Conservation (phyloP, 1,140 invertebrate genomes). For the Tetragonula clypearis region DNA sequence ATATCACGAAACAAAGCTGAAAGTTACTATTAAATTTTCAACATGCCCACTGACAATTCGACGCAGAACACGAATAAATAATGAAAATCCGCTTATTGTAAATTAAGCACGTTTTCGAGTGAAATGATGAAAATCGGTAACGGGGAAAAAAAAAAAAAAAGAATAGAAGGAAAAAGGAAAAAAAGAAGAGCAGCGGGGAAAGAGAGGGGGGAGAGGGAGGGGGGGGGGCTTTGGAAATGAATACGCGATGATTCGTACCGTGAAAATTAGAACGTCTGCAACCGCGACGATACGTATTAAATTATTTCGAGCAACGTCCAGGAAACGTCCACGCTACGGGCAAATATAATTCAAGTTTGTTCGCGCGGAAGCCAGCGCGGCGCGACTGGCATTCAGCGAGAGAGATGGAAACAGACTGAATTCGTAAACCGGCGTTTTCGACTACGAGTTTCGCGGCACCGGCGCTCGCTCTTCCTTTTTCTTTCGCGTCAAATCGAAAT, state of each 20-base stretch:
- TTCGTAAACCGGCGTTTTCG: not conserved
- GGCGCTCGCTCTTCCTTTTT: constrained; percentile 1
- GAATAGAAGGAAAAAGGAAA: not conserved
- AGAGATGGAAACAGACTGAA: not conserved
- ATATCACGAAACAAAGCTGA: too few species aligned
- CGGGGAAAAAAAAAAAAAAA: not conserved
- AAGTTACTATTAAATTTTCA: too few species aligned
- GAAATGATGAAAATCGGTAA: not conserved
- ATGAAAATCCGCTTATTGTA: too few species aligned
- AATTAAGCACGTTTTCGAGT: not conserved
- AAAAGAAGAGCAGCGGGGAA: not conserved
- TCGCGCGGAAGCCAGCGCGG: not conserved
- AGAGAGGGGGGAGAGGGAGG: not conserved
- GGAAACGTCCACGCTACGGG: not conserved
- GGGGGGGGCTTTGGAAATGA: not conserved
- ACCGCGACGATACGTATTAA: constrained; percentile 6
- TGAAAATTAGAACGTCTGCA: constrained; percentile 5
- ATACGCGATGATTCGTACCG: not conserved
- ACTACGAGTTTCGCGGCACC: not conserved
- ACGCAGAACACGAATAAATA: too few species aligned
- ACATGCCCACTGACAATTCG: too few species aligned
- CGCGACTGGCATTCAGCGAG: too few species aligned
- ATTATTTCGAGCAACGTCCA: constrained; percentile 20
- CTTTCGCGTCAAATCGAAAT: constrained; percentile 9
- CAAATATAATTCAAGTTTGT: constrained; percentile 18